phyloP scores from a whole-genome alignment of 2,797 vertebrate genomes.

The Hipposideros larvatus region DNA sequence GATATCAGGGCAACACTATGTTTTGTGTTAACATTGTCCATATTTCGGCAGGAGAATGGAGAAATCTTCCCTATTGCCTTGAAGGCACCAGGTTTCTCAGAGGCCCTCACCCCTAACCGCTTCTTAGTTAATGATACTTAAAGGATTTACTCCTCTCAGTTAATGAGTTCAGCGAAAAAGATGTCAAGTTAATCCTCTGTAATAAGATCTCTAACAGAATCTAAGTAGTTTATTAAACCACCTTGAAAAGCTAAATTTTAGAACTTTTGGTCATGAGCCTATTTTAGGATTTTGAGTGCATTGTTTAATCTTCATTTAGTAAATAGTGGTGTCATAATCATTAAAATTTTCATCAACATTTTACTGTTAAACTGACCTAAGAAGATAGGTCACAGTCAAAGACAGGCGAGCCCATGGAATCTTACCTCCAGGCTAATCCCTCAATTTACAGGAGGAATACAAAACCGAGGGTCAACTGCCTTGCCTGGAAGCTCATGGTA shows the following conservation, averaged over 20 bases:
- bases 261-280: neutral
- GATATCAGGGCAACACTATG: neutral
- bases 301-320: neutral
- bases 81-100: neutral
- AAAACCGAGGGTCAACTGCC: neutral
- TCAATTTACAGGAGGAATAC: neutral
- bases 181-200: constrained; percentile 26
- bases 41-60: neutral
- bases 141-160: neutral
- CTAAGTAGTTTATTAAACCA: neutral
- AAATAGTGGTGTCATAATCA: neutral
- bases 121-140: constrained; percentile 31
- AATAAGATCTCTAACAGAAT: neutral
- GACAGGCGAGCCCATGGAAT: neutral
- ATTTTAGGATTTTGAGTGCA: neutral
- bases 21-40: neutral
- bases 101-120: rapidly evolving
- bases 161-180: constrained; percentile 2
- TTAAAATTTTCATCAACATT: neutral
- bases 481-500: neutral
- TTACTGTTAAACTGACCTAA: neutral
- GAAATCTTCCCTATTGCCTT: neutral
- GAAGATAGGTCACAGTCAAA: neutral
- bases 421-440: neutral
- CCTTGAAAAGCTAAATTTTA: neutral